phyloP scores from a whole-genome alignment of 1,140 invertebrate genomes.

The Drosophila truncata region DNA sequence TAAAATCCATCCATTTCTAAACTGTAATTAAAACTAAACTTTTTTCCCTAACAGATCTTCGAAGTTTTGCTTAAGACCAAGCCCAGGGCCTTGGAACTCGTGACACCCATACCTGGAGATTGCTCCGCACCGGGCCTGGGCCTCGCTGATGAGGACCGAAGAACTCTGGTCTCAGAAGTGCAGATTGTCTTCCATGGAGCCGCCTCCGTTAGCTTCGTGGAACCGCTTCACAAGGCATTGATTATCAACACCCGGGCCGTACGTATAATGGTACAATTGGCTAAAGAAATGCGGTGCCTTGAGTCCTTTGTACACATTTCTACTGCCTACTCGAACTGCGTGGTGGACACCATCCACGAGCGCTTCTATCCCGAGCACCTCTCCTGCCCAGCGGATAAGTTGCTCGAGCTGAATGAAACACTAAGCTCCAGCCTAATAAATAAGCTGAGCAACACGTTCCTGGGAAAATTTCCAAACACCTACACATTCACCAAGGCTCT shows the following conservation, averaged over 20 bases:
- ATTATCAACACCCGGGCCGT: slow-evolving; percentile 88
- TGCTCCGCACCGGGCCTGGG: slow-evolving; percentile 88
- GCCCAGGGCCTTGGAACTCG: slow-evolving; percentile 32
- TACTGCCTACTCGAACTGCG: slow-evolving; percentile 90
- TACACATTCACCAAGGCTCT: slow-evolving; percentile 94
- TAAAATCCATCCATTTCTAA: too few species aligned
- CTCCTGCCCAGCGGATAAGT: slow-evolving; percentile 88
- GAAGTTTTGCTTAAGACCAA: slow-evolving; percentile 25
- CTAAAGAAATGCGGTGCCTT: slow-evolving; percentile 89
- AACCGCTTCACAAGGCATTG: slow-evolving; percentile 89
- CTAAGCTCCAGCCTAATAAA: slow-evolving; percentile 87
- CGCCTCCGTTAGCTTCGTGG: slow-evolving; percentile 93
- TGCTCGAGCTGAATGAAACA: slow-evolving; percentile 86
- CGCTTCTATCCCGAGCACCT: slow-evolving; percentile 89
- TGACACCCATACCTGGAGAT: slow-evolving; percentile 86
- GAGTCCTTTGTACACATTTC: slow-evolving; percentile 90
- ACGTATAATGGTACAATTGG: slow-evolving; percentile 86
- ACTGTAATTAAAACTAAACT: not conserved
- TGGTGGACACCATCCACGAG: slow-evolving; percentile 88
- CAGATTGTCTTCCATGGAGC: slow-evolving; percentile 93
- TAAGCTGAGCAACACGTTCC: slow-evolving; percentile 87
- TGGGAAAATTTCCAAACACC: slow-evolving; percentile 92
- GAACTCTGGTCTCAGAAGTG: slow-evolving; percentile 82
- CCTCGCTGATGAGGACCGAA: slow-evolving; percentile 87
- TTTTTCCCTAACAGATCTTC: slow-evolving; percentile 32